Percentiles rank a stretch among this genome's conserved stretches.
phyloP scores from a whole-genome alignment of 1,140 invertebrate genomes.

The Saccostrea glomerata region DNA sequence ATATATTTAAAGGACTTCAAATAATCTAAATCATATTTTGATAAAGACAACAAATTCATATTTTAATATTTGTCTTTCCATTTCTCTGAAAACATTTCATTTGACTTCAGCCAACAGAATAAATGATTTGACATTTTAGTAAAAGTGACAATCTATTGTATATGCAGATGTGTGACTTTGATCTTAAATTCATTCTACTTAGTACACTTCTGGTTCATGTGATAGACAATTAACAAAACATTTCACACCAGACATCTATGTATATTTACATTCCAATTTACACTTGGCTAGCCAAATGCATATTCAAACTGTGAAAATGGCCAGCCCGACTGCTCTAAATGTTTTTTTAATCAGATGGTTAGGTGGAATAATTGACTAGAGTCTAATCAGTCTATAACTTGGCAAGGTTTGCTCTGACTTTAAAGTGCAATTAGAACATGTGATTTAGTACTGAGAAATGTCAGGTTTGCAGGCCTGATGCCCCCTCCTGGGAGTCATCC shows the following conservation, averaged over 20 bases:
- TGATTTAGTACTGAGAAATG: neutral
- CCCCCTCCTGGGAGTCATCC: neutral
- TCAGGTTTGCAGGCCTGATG: neutral
- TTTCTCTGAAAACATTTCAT: no score
- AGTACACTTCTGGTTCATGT: neutral
- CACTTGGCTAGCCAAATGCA: neutral
- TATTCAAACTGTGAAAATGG: neutral
- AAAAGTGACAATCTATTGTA: neutral
- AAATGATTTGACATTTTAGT: conserved; percentile 20
- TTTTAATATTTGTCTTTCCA: no score
- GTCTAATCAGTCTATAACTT: neutral
- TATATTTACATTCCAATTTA: conserved; percentile 2
- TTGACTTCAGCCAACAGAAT: no score
- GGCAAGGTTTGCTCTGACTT: neutral
- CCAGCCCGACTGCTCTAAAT: neutral
- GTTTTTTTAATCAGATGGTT: neutral
- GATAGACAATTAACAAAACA: conserved; percentile 11
- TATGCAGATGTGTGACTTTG: conserved; percentile 21
- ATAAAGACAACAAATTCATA: no score
- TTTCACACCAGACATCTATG: neutral
- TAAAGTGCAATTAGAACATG: neutral
- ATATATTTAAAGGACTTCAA: no score
- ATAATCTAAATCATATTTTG: no score
- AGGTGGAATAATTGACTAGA: neutral
- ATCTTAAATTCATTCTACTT: neutral